Evolutionary conservation across 2,113 vertebrate genomes (phyloP), one percentile per base, ranked within the genome.

Genomic region (Festucalex cinctus): DNA sequence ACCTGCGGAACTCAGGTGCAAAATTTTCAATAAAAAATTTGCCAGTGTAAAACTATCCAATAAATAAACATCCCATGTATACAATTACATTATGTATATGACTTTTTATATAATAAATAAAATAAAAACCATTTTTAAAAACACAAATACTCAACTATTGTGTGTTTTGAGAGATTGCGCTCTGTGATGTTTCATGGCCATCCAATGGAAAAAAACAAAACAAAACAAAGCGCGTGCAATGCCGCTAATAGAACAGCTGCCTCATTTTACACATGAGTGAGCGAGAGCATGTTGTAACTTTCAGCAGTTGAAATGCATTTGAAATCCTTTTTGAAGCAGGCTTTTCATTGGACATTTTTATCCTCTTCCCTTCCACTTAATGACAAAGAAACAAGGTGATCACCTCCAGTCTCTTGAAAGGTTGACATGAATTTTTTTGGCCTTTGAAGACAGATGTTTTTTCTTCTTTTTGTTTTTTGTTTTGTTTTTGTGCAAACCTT

Each of bases 371-470:
- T 68, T 63, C 26, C 43, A 13, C 62, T 62, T 20, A 76, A 76
- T 70, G 28, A 71, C 68, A 68, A 66, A 10, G 14, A 44, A 59
- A 69, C 5, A 68, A 13, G 26, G 69, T 36, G 59, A 24, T 26
- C n/a, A 62, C 37, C 9, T n/a, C 10, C 3, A 12, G 8, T 43
- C n/a, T 24, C 12, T 1, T 17, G 12, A 88, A 68, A 62, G 53
- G 76, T 70, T 81, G 83, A 85, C 90, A 88, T 90, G 81, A 62
- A 89, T 93, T 88, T 87, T 88, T 87, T 88, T 83, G 75, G 74
- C 77, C 86, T 91, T 90, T 90, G 88, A 91, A 90, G 90, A 90
- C 87, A 88, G 87, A 88, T 89, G 90, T 85, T 86, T 92, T 62
- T 60, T 59, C 6, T 12, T 85, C 91, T 3, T 53, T 53, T 22